Percentiles rank a stretch among this genome's conserved stretches.
phyloP scores from a whole-genome alignment of 1,140 invertebrate species.

The Steinernema feltiae region DNA sequence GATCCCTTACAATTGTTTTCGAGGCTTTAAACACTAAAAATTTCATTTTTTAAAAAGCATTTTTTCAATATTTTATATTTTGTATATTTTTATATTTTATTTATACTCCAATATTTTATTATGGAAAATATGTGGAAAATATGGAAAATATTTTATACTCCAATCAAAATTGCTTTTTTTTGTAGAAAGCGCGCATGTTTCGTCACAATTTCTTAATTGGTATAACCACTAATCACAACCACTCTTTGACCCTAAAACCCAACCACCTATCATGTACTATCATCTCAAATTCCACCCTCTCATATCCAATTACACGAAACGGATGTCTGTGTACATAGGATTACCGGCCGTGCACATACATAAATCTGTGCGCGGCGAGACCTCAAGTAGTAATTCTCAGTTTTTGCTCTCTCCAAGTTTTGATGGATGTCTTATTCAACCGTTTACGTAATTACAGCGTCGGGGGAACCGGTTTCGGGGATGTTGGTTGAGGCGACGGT shows the following conservation, averaged over 20 bases:
- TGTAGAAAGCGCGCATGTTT: no score
- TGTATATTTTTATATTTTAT: no score
- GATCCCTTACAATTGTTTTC: no score
- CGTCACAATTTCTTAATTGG: no score
- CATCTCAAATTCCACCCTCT: background rate
- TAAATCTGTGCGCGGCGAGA: background rate
- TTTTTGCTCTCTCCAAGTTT: background rate
- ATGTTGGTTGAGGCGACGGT: no score
- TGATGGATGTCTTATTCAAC: conserved; percentile 14
- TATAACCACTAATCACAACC: background rate
- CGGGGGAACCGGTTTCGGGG: background rate
- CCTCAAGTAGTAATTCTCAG: background rate
- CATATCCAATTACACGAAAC: background rate
- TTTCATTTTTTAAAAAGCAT: no score
- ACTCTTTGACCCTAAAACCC: background rate
- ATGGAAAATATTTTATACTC: no score
- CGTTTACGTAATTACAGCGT: conserved; percentile 6
- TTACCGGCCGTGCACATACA: conserved; percentile 1
- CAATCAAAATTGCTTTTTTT: no score
- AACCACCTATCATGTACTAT: background rate
- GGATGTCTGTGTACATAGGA: conserved; percentile 6
- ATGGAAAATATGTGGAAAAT: no score
- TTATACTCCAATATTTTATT: no score
- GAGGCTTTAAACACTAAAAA: no score
- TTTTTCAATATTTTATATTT: no score